These are phyloP conservation scores for Leptinotarsa juncta DNA, from an alignment of 2,888 invertebrate genomes.

Conservation along the genomic window DNA sequence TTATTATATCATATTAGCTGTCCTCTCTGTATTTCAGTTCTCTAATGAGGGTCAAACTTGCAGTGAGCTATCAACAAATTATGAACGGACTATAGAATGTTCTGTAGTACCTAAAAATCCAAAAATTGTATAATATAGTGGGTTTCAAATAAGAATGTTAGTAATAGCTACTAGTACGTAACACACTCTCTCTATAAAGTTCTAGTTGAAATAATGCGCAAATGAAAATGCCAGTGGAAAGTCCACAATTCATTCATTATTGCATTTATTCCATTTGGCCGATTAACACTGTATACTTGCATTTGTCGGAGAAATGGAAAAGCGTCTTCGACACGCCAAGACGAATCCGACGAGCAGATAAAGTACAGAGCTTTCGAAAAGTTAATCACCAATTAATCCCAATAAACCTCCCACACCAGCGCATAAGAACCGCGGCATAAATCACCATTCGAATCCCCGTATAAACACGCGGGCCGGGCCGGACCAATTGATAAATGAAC, in stretches of 20 bases:
- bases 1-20: too few relatives aligned
- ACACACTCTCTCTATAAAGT: neutral
- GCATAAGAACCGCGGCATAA: conserved; percentile 26
- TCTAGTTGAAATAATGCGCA: neutral
- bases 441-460: conserved; percentile 29
- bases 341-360: neutral
- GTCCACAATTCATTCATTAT: neutral
- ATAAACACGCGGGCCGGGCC: conserved; percentile 17
- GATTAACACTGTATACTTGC: neutral
- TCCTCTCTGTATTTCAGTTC: too few relatives aligned
- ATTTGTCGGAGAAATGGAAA: neutral
- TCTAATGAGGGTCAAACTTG: too few relatives aligned
- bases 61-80: too few relatives aligned
- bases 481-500: conserved; percentile 54
- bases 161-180: neutral
- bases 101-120: neutral
- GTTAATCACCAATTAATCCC: conserved; percentile 36
- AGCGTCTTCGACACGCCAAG: neutral
- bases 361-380: conserved; percentile 18
- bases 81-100: too few relatives aligned
- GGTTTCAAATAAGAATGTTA: neutral
- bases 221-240: neutral
- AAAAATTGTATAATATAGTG: neutral
- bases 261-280: neutral
- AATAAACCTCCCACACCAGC: conserved; percentile 37